These are phyloP conservation scores for Heteromyza rotundicornis DNA, from an alignment of 2,888 invertebrate species.

Conservation along the genomic window DNA sequence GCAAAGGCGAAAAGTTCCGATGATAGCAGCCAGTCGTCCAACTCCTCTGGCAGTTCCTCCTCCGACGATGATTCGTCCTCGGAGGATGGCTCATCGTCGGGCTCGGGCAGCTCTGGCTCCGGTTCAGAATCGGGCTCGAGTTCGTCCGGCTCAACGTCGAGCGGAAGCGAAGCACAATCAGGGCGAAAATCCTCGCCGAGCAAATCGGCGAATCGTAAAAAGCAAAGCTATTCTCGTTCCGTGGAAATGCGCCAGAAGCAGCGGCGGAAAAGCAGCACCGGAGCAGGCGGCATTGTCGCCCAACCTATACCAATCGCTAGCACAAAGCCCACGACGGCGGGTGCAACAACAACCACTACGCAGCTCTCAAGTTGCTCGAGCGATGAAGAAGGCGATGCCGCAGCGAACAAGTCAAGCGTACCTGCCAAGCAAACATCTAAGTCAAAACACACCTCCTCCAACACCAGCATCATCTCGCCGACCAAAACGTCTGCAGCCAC, in stretches of 20 bases:
- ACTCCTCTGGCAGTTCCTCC: slow-evolving; percentile 53
- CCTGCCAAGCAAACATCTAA: slow-evolving; percentile 47
- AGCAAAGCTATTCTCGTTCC: slow-evolving; percentile 51
- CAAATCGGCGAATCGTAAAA: slow-evolving; percentile 40
- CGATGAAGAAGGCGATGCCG: slow-evolving; percentile 37
- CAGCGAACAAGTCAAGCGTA: slow-evolving; percentile 36
- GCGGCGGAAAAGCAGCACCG: slow-evolving; percentile 40
- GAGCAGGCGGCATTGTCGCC: slow-evolving; percentile 23
- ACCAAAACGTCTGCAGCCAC: slow-evolving; percentile 24
- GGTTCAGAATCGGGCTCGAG: slow-evolving; percentile 36
- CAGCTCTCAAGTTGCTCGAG: slow-evolving; percentile 41
- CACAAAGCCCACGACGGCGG: slow-evolving; percentile 36
- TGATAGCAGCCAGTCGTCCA: slow-evolving; percentile 45
- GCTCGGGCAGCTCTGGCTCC: slow-evolving; percentile 39
- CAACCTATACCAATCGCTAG: slow-evolving; percentile 30
- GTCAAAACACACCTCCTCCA: slow-evolving; percentile 43
- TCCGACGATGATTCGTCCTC: slow-evolving; percentile 56
- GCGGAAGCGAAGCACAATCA: slow-evolving; percentile 27
- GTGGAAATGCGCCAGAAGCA: slow-evolving; percentile 53
- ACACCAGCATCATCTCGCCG: no score
- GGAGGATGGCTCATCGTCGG: slow-evolving; percentile 43
- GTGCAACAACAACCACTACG: slow-evolving; percentile 32
- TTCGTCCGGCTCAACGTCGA: slow-evolving; percentile 17
- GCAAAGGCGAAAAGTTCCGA: slow-evolving; percentile 29
- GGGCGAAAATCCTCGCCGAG: slow-evolving; percentile 38